A percentile compares a stretch with the other conserved stretches of the same genome.
phyloP scores from a whole-genome alignment of 2,797 vertebrate genomes.

The Eulemur albifrons region DNA sequence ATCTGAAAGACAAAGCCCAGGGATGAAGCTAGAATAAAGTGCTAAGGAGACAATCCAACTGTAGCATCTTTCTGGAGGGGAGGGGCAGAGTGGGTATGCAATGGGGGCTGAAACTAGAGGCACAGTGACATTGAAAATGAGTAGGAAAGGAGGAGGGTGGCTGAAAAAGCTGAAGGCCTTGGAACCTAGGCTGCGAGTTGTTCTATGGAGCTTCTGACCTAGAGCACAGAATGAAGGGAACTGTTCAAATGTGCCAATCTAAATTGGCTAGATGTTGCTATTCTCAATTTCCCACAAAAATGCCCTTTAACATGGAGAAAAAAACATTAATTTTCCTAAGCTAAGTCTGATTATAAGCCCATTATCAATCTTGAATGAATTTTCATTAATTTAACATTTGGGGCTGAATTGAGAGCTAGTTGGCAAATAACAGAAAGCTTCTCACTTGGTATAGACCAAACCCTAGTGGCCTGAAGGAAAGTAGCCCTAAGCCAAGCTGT shows the following conservation, averaged over 20 bases:
- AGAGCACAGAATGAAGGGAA: not conserved
- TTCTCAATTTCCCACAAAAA: not conserved
- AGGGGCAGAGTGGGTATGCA: not conserved
- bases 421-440: not conserved
- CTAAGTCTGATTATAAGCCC: not conserved
- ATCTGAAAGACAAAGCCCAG: not conserved
- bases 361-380: not conserved
- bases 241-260: not conserved
- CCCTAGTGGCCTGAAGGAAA: not conserved
- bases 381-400: not conserved
- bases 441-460: not conserved
- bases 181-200: not conserved
- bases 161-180: not conserved
- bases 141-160: not conserved
- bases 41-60: not conserved
- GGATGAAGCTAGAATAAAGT: not conserved
- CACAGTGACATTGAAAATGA: not conserved
- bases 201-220: not conserved
- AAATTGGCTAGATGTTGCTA: not conserved
- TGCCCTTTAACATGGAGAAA: not conserved
- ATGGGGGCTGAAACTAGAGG: not conserved
- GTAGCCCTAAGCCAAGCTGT: not conserved
- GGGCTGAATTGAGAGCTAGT: not conserved
- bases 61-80: not conserved
- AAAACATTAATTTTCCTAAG: not conserved